Base-by-base conservation (phyloP, 1,140 invertebrate species). In the Danaus plexippus region DNA sequence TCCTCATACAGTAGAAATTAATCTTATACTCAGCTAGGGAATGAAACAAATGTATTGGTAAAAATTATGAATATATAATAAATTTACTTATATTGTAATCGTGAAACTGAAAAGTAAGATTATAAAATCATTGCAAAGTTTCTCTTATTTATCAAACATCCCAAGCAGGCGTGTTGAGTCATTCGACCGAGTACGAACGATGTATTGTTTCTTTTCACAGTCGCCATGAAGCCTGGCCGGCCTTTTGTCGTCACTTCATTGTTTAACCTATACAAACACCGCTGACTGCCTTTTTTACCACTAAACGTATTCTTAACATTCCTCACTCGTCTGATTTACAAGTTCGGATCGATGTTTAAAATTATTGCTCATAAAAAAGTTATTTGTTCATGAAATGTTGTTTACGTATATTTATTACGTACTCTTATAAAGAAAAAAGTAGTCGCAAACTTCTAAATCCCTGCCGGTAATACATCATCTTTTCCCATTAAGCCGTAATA, bases 181-280 rank as follows among this genome's bases (percentile, higher is more conserved):
- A 75, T 61, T 77, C 73, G 74, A 75, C 72, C 75, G 73, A 73
- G 71, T 73, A 72, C 69, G 74, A 75, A 73, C 70, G 64, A 47
- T 62, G 69, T 65, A 80, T 85, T 85, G 79, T 85, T 77, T 66
- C 65, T 64, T 58, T 57, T 63, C 69, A 68, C 61, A 56, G 66
- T 64, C 67, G 67, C 68, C 67, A 67, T 70, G 71, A 70, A 75
- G 67, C 67, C 69, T 79, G 69, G 67, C 67, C 67, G 60, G 68
- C 66, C 72, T 77, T 80, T 80, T 80, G 77, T 75, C 70, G 73
- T 71, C 62, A 63, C 48, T 60, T 70, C 50, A 80, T 85, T 85
- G 80, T 84, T 71, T 76, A 64, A 60, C 57, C 69, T 71, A 69
- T 72, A 71, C 65, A 79, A 77, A 77, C 72, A 70, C 69, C 70